Conservation (phyloP, 2,888 invertebrate species). For the Pharmacophagus antenor region DNA sequence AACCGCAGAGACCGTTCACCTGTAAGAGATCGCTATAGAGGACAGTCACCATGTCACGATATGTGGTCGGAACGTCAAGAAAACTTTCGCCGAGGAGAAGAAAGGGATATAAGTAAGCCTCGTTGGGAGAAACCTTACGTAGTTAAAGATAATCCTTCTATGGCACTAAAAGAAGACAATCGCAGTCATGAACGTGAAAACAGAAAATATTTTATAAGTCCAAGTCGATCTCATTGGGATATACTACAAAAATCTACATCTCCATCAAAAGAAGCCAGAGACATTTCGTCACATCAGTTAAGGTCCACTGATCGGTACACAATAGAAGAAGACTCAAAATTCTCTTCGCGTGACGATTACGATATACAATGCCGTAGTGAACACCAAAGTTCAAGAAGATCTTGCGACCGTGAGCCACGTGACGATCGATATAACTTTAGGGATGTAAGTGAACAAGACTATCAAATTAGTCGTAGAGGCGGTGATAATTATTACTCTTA, state of each 20-base stretch:
- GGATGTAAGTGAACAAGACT: not conserved
- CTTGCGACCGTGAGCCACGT: slow-evolving; percentile 17
- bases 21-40: slow-evolving; percentile 53
- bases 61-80: slow-evolving; percentile 58
- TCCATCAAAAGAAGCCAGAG: not conserved
- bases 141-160: not conserved
- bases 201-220: slow-evolving; percentile 7
- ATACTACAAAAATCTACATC: not conserved
- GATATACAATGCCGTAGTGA: slow-evolving; percentile 12
- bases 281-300: not conserved
- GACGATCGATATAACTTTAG: not conserved
- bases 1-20: slow-evolving; percentile 58
- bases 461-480: slow-evolving; percentile 19
- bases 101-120: slow-evolving; percentile 36
- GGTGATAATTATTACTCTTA: slow-evolving; percentile 38
- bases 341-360: slow-evolving; percentile 23
- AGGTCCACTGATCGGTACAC: slow-evolving; percentile 33
- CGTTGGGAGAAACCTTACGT: slow-evolving; percentile 38
- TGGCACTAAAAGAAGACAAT: slow-evolving; percentile 15
- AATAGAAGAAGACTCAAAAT: slow-evolving; percentile 35
- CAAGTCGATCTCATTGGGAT: slow-evolving; percentile 11
- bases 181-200: slow-evolving; percentile 12
- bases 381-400: slow-evolving; percentile 9
- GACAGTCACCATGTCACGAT: slow-evolving; percentile 60
- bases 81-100: slow-evolving; percentile 38